Conservation (phyloP, 2,113 vertebrate species). For the Amphiprion percula region DNA sequence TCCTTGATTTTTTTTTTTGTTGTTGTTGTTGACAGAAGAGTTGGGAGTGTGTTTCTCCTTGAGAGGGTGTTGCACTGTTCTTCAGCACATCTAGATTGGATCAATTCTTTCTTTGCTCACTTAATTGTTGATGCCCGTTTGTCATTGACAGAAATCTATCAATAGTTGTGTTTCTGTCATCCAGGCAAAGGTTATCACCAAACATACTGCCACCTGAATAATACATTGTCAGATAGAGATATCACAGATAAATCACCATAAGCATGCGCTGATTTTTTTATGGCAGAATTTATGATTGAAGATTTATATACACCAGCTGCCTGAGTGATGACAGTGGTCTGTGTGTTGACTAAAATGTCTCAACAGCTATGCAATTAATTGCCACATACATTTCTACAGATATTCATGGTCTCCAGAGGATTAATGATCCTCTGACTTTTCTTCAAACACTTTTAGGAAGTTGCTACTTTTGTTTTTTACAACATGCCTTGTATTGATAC, state of each 20-base stretch:
- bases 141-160: slow-evolving; percentile 61
- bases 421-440: neutral
- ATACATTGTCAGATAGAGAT: neutral
- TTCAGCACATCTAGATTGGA: slow-evolving; percentile 42
- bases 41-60: slow-evolving; percentile 60
- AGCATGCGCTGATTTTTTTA: neutral
- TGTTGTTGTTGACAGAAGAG: slow-evolving; percentile 4
- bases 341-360: neutral
- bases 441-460: neutral
- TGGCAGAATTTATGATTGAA: neutral
- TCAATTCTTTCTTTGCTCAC: slow-evolving; percentile 58
- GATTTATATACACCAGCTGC: neutral
- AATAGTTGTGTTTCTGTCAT: slow-evolving; percentile 29
- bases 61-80: slow-evolving; percentile 27
- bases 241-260: neutral
- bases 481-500: neutral
- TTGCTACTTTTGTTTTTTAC: neutral
- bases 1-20: neutral
- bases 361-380: neutral
- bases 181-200: slow-evolving; percentile 28
- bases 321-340: neutral
- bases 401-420: neutral
- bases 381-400: neutral
- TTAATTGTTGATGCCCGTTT: slow-evolving; percentile 62
- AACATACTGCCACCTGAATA: neutral